Conservation (phyloP, 2,797 vertebrate genomes). For the Pelodytes ibericus region DNA sequence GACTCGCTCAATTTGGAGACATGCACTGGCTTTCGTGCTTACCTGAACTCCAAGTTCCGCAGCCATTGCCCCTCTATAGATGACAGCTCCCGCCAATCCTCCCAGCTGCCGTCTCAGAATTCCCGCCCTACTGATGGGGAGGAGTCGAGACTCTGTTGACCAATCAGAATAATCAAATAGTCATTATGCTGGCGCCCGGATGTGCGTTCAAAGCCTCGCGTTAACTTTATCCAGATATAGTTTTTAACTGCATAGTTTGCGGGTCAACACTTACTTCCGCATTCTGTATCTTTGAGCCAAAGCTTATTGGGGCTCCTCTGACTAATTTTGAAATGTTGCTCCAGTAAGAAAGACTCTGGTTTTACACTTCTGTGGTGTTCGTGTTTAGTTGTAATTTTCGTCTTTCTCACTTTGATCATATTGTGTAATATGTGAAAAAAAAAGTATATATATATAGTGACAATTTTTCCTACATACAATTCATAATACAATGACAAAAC, state of each 20-base stretch:
- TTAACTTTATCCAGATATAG: neutral
- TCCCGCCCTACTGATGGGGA: accelerated
- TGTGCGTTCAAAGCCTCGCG: neutral
- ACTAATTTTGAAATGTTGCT: too few relatives aligned
- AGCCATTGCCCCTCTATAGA: slow-evolving; percentile 20
- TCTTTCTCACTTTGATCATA: too few relatives aligned
- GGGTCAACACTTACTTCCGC: neutral
- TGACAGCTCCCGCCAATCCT: slow-evolving; percentile 53
- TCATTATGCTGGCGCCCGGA: neutral
- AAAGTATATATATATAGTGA: too few relatives aligned
- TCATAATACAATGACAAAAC: too few relatives aligned
- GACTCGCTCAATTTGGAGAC: too few relatives aligned
- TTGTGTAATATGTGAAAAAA: too few relatives aligned
- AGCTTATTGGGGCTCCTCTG: too few relatives aligned
- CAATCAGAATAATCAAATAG: slow-evolving; percentile 16
- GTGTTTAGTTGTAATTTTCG: too few relatives aligned
- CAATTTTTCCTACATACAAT: too few relatives aligned
- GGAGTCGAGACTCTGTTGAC: neutral
- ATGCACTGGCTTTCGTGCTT: neutral
- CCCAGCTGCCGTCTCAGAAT: slow-evolving; percentile 11
- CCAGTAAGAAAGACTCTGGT: too few relatives aligned
- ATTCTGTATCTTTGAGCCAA: neutral
- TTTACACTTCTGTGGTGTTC: too few relatives aligned
- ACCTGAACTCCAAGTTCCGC: neutral
- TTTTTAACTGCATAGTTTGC: neutral